Conservation (phyloP, 2,113 vertebrate species). For the Ochotona princeps region DNA sequence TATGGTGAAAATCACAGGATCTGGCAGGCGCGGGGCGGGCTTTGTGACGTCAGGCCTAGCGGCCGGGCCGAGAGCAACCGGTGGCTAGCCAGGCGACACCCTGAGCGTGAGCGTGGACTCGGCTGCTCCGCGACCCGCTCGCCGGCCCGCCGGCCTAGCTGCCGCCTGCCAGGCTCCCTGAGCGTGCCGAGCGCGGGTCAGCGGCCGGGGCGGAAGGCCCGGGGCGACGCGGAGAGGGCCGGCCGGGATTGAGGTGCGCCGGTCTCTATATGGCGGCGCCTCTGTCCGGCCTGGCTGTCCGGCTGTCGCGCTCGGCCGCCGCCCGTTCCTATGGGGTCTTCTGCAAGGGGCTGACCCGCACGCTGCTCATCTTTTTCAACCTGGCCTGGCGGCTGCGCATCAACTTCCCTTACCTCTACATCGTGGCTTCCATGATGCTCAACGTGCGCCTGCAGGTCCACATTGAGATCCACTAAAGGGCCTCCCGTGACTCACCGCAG, state of each 20-base stretch:
- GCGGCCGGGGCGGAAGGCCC: conserved; percentile 36
- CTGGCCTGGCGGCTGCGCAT: conserved; percentile 87
- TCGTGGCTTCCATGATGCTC: conserved; percentile 98
- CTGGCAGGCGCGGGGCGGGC: conserved; percentile 56
- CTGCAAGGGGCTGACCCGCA: conserved; percentile 95
- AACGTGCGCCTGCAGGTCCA: conserved; percentile 96
- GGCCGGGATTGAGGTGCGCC: conserved; percentile 68
- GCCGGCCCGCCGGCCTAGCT: conserved; percentile 28
- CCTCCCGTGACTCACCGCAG: too few species aligned
- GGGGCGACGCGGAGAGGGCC: conserved; percentile 46
- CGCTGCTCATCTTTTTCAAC: conserved; percentile 96
- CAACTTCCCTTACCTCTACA: conserved; percentile 94
- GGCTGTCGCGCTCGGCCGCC: conserved; percentile 92
- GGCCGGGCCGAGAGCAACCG: background rate
- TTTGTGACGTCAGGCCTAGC: conserved; percentile 71
- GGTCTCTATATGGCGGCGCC: conserved; percentile 88
- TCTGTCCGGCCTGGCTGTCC: conserved; percentile 91
- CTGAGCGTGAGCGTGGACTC: conserved; percentile 22
- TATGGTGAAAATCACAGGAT: too few species aligned
- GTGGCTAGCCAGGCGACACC: background rate
- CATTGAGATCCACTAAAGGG: too few species aligned
- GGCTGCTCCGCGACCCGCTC: background rate
- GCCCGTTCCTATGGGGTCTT: conserved; percentile 94
- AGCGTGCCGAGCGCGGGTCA: conserved; percentile 51
- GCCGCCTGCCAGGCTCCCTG: conserved; percentile 42